These are phyloP conservation scores for Stenchaetothrips biformis DNA, from an alignment of 2,888 invertebrate species.

Conservation along the genomic window DNA sequence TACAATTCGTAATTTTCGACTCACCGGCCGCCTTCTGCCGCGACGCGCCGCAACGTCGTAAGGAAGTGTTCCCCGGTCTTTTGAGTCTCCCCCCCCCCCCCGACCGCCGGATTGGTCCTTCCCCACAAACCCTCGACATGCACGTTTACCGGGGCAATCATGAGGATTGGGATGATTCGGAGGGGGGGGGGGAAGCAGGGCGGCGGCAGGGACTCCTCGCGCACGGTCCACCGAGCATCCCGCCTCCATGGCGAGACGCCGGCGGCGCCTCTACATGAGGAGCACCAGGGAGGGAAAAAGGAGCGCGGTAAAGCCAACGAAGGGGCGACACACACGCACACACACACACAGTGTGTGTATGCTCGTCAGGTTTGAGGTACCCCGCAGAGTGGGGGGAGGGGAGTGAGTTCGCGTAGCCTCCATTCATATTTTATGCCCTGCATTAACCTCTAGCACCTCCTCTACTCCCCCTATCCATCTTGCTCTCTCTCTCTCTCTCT, in stretches of 20 bases:
- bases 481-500: background rate
- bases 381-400: background rate
- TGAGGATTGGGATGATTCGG: background rate
- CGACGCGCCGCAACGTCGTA: no score
- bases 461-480: background rate
- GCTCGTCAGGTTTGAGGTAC: background rate
- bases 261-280: background rate
- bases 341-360: background rate
- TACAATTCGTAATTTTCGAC: no score
- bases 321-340: background rate
- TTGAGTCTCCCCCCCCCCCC: no score
- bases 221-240: background rate
- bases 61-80: no score
- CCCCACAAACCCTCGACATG: no score
- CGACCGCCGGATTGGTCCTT: no score
- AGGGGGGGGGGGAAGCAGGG: background rate
- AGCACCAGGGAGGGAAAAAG: background rate
- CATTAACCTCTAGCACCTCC: background rate
- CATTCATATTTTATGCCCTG: background rate
- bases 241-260: background rate
- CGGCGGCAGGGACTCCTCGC: background rate
- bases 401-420: background rate
- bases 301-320: background rate
- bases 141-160: background rate
- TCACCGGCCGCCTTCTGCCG: no score